Conservation (phyloP, 2,888 invertebrate species). For the Dryocosmus kuriphilus region DNA sequence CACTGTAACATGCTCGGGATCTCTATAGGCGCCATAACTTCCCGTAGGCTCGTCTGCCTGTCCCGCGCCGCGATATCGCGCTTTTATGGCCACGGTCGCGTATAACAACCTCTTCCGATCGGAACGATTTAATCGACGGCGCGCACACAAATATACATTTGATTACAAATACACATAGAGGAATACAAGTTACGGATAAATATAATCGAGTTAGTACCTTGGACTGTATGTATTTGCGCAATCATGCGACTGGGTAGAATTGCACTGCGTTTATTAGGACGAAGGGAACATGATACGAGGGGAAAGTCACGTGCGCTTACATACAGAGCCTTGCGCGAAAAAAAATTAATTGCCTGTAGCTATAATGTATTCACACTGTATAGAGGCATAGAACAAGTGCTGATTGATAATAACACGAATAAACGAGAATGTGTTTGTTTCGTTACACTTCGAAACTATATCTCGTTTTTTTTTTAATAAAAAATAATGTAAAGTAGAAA, state of each 20-base stretch:
- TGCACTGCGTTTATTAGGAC: slow-evolving; percentile 10
- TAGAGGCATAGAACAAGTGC: slow-evolving; percentile 10
- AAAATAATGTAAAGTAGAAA: too few species aligned
- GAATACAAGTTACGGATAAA: slow-evolving; percentile 12
- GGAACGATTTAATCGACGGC: slow-evolving; percentile 64
- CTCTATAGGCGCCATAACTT: slow-evolving; percentile 48
- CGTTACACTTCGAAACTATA: not conserved
- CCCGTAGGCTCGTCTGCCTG: slow-evolving; percentile 47
- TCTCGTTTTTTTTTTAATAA: not conserved
- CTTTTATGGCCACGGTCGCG: slow-evolving; percentile 57
- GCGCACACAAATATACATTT: slow-evolving; percentile 48
- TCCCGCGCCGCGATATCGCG: slow-evolving; percentile 56
- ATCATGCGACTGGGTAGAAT: slow-evolving; percentile 1
- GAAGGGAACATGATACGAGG: slow-evolving; percentile 22
- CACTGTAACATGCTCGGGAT: slow-evolving; percentile 58
- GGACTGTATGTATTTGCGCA: not conserved
- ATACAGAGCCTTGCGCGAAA: not conserved
- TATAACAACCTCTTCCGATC: slow-evolving; percentile 67
- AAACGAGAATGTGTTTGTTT: slow-evolving; percentile 26
- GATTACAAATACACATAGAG: slow-evolving; percentile 5
- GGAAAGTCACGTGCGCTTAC: not conserved
- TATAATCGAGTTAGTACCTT: slow-evolving; percentile 11
- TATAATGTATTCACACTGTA: slow-evolving; percentile 22
- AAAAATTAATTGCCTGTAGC: slow-evolving; percentile 2
- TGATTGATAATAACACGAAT: not conserved